A percentile compares a stretch with the other conserved stretches of the same genome.
Evolutionary conservation across 2,888 invertebrate genomes (phyloP).

Genomic region (Cheilosia vulpina): DNA sequence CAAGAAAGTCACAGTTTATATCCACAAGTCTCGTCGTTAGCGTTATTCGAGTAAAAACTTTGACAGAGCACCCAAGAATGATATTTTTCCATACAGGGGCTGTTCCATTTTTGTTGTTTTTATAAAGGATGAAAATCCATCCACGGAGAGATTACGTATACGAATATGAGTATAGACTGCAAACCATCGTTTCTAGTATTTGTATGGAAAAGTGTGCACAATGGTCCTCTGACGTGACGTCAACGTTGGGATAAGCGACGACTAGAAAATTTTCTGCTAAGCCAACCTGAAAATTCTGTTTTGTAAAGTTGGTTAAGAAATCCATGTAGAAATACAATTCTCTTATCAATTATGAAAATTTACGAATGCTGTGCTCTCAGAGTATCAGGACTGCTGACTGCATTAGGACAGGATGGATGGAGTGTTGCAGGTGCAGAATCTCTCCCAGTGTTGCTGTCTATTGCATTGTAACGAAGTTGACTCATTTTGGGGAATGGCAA

Average conservation of each 20-base stretch:
- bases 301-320: too few relatives aligned
- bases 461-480: conserved; percentile 52
- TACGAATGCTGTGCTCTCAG: conserved; percentile 29
- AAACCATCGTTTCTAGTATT: too few relatives aligned
- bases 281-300: too few relatives aligned
- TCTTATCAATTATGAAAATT: conserved; percentile 67
- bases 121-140: conserved; percentile 15
- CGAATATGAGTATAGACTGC: background rate
- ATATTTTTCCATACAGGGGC: conserved; percentile 1
- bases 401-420: conserved; percentile 15
- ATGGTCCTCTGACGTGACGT: too few relatives aligned
- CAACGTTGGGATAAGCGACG: too few relatives aligned
- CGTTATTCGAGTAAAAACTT: conserved; percentile 11
- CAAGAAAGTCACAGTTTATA: conserved; percentile 11
- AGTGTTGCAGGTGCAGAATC: conserved; percentile 17
- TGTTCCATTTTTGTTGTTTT: background rate
- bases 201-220: too few relatives aligned
- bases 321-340: conserved; percentile 3
- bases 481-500: conserved; percentile 36
- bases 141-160: background rate
- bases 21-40: conserved; percentile 8
- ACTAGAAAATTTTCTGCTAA: too few relatives aligned
- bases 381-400: conserved; percentile 22
- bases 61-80: conserved; percentile 15
- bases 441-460: conserved; percentile 44